Conservation (phyloP, 2,113 vertebrate genomes). For the Sphaerodactylus townsendi region DNA sequence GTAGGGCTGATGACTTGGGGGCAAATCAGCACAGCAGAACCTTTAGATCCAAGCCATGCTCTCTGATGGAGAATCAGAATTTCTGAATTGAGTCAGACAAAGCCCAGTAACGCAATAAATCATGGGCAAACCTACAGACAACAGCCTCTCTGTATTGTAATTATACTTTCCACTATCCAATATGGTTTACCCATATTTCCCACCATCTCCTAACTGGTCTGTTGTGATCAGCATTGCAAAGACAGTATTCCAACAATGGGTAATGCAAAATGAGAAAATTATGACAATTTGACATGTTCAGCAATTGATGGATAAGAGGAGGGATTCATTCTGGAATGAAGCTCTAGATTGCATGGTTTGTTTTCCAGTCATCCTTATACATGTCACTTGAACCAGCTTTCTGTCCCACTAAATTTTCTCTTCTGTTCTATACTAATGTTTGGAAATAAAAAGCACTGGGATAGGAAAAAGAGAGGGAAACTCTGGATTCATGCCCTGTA, state of each 20-base stretch:
- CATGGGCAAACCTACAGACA: slow-evolving; percentile 28
- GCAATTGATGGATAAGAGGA: background rate
- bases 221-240: background rate
- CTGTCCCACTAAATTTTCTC: slow-evolving; percentile 39
- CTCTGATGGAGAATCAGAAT: slow-evolving; percentile 29
- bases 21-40: background rate
- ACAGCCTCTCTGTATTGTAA: slow-evolving; percentile 31
- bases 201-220: background rate
- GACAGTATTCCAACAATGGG: background rate
- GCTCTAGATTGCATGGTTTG: background rate
- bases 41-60: background rate
- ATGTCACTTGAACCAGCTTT: slow-evolving; percentile 40
- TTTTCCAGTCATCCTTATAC: slow-evolving; percentile 18
- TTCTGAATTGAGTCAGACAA: slow-evolving; percentile 42
- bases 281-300: slow-evolving; percentile 13
- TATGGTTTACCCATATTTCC: slow-evolving; percentile 23
- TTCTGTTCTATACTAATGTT: slow-evolving; percentile 38
- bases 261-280: background rate
- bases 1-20: background rate
- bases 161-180: slow-evolving; percentile 18
- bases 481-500: slow-evolving; percentile 51
- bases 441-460: slow-evolving; percentile 50
- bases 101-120: slow-evolving; percentile 32
- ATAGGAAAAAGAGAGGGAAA: slow-evolving; percentile 21
- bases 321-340: slow-evolving; percentile 11